Conservation (phyloP, 2,888 invertebrate genomes). For the Eristalis tenax region DNA sequence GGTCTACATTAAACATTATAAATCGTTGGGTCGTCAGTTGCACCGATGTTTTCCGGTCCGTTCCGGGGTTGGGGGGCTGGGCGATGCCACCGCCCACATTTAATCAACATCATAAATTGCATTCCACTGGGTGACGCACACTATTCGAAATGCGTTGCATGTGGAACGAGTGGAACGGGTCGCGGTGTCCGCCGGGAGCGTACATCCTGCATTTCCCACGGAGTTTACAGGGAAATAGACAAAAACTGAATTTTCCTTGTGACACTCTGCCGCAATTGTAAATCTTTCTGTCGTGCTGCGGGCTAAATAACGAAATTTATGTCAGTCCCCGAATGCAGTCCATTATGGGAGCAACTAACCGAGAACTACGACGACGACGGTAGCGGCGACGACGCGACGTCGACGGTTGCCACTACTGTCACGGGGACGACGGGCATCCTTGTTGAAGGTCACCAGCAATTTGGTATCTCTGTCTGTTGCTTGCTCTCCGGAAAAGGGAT, state of each 20-base stretch:
- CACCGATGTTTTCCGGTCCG: background rate
- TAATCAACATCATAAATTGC: conserved; percentile 66
- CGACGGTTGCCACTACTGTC: background rate
- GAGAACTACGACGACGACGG: background rate
- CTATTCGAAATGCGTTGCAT: background rate
- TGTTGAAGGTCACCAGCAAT: background rate
- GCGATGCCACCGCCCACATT: conserved; percentile 33
- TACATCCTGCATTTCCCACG: conserved; percentile 15
- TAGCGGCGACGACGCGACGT: background rate
- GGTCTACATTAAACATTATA: conserved; percentile 55
- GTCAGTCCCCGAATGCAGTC: conserved; percentile 27
- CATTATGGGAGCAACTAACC: conserved; percentile 18
- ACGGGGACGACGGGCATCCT: background rate
- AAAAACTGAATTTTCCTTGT: conserved; percentile 31
- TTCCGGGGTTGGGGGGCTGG: background rate
- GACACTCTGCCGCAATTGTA: conserved; percentile 38
- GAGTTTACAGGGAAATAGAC: conserved; percentile 42
- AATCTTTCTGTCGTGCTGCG: conserved; percentile 36
- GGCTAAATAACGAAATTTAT: conserved; percentile 43
- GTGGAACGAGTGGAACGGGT: background rate
- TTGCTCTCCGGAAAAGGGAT: background rate
- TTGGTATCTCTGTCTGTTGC: background rate
- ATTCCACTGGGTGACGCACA: conserved; percentile 21
- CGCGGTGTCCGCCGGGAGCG: background rate
- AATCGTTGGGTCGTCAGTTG: conserved; percentile 49